A percentile compares a stretch with the other conserved stretches of the same genome.
Evolutionary conservation across 1,140 invertebrate species (phyloP).

Genomic region (Drosophila pruinosa): DNA sequence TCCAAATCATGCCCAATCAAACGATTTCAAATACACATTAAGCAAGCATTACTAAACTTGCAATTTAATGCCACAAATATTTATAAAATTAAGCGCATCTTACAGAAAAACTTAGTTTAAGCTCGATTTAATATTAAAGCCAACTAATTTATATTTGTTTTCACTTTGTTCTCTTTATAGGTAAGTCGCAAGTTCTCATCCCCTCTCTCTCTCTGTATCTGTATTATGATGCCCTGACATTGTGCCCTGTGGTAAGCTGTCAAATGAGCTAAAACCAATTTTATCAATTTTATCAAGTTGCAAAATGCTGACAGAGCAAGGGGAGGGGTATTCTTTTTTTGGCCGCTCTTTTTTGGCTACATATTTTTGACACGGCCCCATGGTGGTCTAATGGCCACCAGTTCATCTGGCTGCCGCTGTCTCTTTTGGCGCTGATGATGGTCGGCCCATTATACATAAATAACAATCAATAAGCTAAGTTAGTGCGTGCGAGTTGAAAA

Average conservation of each 20-base stretch:
- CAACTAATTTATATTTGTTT: background rate
- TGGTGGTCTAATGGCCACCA: background rate
- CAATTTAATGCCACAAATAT: too few species aligned
- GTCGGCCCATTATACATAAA: slow-evolving; percentile 8
- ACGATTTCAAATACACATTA: too few species aligned
- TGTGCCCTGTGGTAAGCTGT: slow-evolving; percentile 17
- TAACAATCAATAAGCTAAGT: slow-evolving; percentile 7
- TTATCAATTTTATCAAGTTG: background rate
- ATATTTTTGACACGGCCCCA: background rate
- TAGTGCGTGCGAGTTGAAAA: slow-evolving; percentile 10
- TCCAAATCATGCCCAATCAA: too few species aligned
- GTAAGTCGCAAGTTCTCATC: slow-evolving; percentile 42
- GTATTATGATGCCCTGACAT: background rate
- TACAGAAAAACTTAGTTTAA: too few species aligned
- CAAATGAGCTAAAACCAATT: background rate
- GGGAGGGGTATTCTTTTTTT: background rate
- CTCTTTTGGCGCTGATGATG: background rate
- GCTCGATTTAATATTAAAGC: too few species aligned
- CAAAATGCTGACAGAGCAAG: background rate
- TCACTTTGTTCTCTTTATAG: slow-evolving; percentile 38
- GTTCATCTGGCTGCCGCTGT: too few species aligned
- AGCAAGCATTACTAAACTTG: too few species aligned
- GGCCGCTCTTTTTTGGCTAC: background rate
- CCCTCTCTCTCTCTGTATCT: background rate
- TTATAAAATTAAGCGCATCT: too few species aligned